Base-by-base conservation (phyloP, 2,113 vertebrate species). In the Tachycineta bicolor region DNA sequence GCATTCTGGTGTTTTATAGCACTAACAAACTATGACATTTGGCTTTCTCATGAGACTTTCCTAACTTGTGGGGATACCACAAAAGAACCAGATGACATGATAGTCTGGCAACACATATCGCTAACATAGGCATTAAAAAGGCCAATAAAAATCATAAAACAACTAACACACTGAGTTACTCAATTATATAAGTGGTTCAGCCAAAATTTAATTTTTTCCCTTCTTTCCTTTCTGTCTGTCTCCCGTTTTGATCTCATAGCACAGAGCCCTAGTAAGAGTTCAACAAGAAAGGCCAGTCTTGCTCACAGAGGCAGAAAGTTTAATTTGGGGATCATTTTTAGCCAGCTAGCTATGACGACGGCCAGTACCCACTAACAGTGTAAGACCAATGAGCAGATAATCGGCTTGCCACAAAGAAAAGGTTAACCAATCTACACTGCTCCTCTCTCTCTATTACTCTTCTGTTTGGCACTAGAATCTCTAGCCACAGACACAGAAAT, bases 401-500 rank as follows among this genome's bases (percentile, higher is more conserved):
- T 76, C 83, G 91, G 62, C 60, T 64, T 49, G 74, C 89, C 87
- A 65, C 83, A 92, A 89, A 93, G 49, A 58, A 84, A 91, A 94
- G 87, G 69, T 75, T 96, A 94, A 97, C 93, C 86, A 55, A 80
- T 55, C 81, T 93, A 64, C 69, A 53, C 46, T 73, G 65, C 53
- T 95, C 37, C 31, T 94, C 80, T 93, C 55, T 59, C 73, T 65
- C 55, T 90, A 55, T 89, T 87, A 90, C 64, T 83, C 76, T 89
- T 77, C 73, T 79, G 26, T 52, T 89, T 97, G 94, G 89, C 93
- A 82, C 49, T 84, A 50, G 44, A 94, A 31, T 84, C 53, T 84
- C n/a, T 84, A 95, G 91, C 96, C 93, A 97, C 96, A 95, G 93
- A 95, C 93, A 89, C 28, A 96, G 84, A 97, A 94, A 95, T 97